phyloP scores from a whole-genome alignment of 2,888 invertebrate genomes.

The Scaptomyza tumidula region DNA sequence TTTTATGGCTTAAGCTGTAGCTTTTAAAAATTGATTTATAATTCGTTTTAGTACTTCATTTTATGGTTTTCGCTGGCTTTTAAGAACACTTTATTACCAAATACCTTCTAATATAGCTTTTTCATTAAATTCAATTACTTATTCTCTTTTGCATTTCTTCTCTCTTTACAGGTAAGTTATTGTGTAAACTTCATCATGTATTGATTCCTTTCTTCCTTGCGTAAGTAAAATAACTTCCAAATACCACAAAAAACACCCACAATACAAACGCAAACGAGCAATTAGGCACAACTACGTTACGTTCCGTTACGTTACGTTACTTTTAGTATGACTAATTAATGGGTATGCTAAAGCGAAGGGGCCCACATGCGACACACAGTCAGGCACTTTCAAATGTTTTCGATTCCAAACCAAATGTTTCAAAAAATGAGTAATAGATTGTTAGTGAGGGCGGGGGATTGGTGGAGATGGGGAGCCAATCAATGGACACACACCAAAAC shows the following conservation, averaged over 20 bases:
- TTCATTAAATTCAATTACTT: background rate
- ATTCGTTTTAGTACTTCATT: too few relatives aligned
- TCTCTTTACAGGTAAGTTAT: slow-evolving; percentile 45
- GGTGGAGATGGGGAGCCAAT: slow-evolving; percentile 23
- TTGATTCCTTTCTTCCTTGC: slow-evolving; percentile 32
- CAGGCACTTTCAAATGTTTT: slow-evolving; percentile 10
- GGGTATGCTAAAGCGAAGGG: slow-evolving; percentile 7
- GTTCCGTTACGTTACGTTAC: too few relatives aligned
- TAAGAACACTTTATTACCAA: background rate
- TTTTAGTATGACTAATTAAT: slow-evolving; percentile 50
- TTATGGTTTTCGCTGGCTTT: too few relatives aligned
- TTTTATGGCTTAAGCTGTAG: too few relatives aligned
- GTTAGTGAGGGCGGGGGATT: background rate
- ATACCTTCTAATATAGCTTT: too few relatives aligned
- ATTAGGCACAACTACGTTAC: slow-evolving; percentile 19
- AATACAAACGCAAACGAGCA: slow-evolving; percentile 33
- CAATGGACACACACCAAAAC: slow-evolving; percentile 34
- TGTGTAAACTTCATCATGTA: background rate
- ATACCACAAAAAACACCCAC: slow-evolving; percentile 13
- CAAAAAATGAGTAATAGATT: slow-evolving; percentile 21
- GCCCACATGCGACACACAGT: slow-evolving; percentile 40
- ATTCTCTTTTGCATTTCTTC: background rate
- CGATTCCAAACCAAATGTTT: slow-evolving; percentile 1
- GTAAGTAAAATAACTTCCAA: slow-evolving; percentile 36
- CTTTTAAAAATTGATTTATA: background rate